Conservation (phyloP, 2,888 invertebrate species). For the Acrobasis consociella region DNA sequence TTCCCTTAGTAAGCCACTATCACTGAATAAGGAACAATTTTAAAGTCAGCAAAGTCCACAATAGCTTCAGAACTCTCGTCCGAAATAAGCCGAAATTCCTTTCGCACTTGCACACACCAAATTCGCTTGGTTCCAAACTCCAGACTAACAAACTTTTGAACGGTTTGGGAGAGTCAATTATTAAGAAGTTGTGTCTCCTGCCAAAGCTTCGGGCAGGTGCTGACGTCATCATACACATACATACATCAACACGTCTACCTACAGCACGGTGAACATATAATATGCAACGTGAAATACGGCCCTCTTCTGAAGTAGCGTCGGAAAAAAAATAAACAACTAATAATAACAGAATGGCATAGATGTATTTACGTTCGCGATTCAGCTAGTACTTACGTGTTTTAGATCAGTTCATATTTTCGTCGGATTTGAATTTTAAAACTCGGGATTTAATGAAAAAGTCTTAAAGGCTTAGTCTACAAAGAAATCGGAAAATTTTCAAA, state of each 20-base stretch:
- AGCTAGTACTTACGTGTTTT: constrained; percentile 4
- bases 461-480: no score
- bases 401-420: constrained; percentile 5
- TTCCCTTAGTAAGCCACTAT: constrained; percentile 14
- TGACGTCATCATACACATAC: constrained; percentile 70
- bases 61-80: constrained; percentile 9
- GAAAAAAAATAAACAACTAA: constrained; percentile 40
- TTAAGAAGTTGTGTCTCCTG: constrained; percentile 74
- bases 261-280: constrained; percentile 53
- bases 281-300: constrained; percentile 65
- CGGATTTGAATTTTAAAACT: neutral
- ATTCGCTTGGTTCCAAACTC: constrained; percentile 64
- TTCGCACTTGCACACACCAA: constrained; percentile 46
- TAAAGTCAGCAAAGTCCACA: constrained; percentile 11
- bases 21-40: constrained; percentile 20
- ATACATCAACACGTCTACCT: constrained; percentile 58
- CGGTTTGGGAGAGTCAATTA: constrained; percentile 73
- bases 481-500: no score
- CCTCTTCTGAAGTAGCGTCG: constrained; percentile 48
- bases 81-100: constrained; percentile 27
- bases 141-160: constrained; percentile 75
- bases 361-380: constrained; percentile 24
- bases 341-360: constrained; percentile 22
- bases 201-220: constrained; percentile 77
- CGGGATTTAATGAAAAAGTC: neutral